Percentiles rank a stretch among this genome's conserved stretches.
These are phyloP conservation scores for Notoglanidium macrostoma DNA, from an alignment of 2,797 vertebrate genomes.

Conservation along the genomic window DNA sequence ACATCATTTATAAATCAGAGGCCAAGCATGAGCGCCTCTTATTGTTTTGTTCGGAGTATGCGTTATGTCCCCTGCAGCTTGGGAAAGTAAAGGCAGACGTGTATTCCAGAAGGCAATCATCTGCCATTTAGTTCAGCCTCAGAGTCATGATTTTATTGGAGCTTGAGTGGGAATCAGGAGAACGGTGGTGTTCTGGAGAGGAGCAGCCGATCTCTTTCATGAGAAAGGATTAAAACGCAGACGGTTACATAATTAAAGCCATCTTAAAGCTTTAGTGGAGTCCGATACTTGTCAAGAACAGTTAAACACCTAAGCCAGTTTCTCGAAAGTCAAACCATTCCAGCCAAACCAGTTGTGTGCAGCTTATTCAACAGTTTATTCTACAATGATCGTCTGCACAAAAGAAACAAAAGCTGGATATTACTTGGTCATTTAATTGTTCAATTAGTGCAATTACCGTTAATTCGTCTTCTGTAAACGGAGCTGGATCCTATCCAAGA, in stretches of 20 bases:
- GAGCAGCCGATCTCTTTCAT: not conserved
- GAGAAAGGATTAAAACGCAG: conserved; percentile 9
- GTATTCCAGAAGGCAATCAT: conserved; percentile 17
- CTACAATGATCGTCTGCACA: not conserved
- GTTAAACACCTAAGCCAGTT: not conserved
- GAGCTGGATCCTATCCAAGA: not conserved
- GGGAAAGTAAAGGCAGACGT: conserved; percentile 6
- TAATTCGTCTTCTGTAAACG: not conserved
- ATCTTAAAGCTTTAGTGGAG: not conserved
- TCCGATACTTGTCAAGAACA: not conserved
- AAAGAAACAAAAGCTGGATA: not conserved
- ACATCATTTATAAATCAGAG: conserved; percentile 35
- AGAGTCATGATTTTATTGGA: conserved; percentile 13
- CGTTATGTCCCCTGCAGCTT: conserved; percentile 32
- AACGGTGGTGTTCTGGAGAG: not conserved
- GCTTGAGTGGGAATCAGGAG: conserved; percentile 3
- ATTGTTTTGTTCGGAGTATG: conserved; percentile 40
- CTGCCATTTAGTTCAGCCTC: conserved; percentile 27
- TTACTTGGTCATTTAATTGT: not conserved
- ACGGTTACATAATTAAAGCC: not conserved
- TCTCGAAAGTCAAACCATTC: not conserved
- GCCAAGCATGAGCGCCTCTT: conserved; percentile 36
- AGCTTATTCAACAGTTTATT: not conserved
- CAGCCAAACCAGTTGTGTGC: conserved; percentile 1
- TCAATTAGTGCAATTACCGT: not conserved